Conservation (phyloP, 2,888 invertebrate species). For the Lapara coniferarum region DNA sequence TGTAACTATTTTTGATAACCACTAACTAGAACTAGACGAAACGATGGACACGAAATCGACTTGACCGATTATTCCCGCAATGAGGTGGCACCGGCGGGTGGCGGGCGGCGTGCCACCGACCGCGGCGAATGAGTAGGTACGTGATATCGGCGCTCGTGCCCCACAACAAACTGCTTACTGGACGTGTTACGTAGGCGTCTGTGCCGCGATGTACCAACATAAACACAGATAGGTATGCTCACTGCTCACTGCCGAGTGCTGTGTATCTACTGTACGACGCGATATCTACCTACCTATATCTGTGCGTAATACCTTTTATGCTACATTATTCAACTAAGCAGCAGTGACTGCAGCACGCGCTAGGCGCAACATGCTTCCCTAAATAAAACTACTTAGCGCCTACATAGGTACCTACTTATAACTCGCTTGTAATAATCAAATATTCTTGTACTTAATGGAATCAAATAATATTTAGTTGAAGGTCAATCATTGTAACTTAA, state of each 20-base stretch:
- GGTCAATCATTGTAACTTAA: no score
- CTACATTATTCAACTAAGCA: slow-evolving; percentile 49
- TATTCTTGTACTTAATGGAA: neutral
- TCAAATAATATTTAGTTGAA: neutral
- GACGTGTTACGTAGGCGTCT: slow-evolving; percentile 81
- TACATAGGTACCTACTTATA: neutral
- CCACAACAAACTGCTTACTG: slow-evolving; percentile 83
- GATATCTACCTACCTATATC: slow-evolving; percentile 24
- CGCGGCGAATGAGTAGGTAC: slow-evolving; percentile 76
- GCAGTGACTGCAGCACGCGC: slow-evolving; percentile 48
- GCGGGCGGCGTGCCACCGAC: slow-evolving; percentile 71
- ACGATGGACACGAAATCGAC: slow-evolving; percentile 55
- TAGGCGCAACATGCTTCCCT: slow-evolving; percentile 48
- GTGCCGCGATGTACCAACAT: slow-evolving; percentile 71
- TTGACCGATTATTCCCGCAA: slow-evolving; percentile 80
- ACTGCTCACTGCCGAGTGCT: slow-evolving; percentile 22
- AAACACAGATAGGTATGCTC: slow-evolving; percentile 54
- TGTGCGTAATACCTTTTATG: slow-evolving; percentile 23
- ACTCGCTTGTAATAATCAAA: neutral
- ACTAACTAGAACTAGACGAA: slow-evolving; percentile 35
- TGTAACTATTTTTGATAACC: slow-evolving; percentile 28
- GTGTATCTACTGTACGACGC: slow-evolving; percentile 34
- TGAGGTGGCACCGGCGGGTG: slow-evolving; percentile 74
- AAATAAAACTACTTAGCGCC: neutral
- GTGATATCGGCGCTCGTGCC: slow-evolving; percentile 81